These are phyloP conservation scores for Bombus cullumanus DNA, from an alignment of 1,140 invertebrate genomes.

Conservation along the genomic window DNA sequence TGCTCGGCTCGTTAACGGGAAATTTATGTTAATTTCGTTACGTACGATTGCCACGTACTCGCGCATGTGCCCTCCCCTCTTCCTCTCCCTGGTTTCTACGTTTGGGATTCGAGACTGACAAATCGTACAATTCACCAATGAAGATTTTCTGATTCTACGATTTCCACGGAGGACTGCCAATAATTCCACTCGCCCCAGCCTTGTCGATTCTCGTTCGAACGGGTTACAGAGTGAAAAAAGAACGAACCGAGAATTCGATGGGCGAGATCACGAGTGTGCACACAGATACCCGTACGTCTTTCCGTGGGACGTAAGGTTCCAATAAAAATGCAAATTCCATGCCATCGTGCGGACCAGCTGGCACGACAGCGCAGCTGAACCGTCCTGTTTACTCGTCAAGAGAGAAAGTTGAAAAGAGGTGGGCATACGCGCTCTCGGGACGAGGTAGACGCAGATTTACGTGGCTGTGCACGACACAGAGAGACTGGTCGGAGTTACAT, in stretches of 20 bases:
- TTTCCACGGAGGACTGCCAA: neutral
- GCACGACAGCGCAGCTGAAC: conserved; percentile 56
- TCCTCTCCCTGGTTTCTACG: neutral
- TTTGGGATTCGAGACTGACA: neutral
- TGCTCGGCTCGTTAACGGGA: conserved; percentile 11
- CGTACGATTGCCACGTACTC: neutral
- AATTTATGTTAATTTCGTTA: conserved; percentile 33
- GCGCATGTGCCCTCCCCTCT: too few relatives aligned
- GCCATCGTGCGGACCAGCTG: conserved; percentile 42
- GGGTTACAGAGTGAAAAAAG: conserved; percentile 17
- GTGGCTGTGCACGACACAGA: conserved; percentile 32
- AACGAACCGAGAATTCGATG: conserved; percentile 34
- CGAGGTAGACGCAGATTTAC: conserved; percentile 52
- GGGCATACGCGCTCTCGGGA: conserved; percentile 24
- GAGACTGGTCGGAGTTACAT: conserved; percentile 54
- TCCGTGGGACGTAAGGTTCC: conserved; percentile 59
- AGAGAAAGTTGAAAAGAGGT: conserved; percentile 55
- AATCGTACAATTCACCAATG: neutral
- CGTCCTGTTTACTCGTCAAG: conserved; percentile 59
- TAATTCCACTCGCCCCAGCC: conserved; percentile 17
- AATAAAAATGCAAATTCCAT: conserved; percentile 80
- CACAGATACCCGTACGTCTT: conserved; percentile 55
- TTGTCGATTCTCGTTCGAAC: neutral
- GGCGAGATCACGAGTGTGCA: conserved; percentile 45
- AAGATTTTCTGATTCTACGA: neutral